Conservation (phyloP, 2,113 vertebrate genomes). For the Pyxicephalus adspersus region DNA sequence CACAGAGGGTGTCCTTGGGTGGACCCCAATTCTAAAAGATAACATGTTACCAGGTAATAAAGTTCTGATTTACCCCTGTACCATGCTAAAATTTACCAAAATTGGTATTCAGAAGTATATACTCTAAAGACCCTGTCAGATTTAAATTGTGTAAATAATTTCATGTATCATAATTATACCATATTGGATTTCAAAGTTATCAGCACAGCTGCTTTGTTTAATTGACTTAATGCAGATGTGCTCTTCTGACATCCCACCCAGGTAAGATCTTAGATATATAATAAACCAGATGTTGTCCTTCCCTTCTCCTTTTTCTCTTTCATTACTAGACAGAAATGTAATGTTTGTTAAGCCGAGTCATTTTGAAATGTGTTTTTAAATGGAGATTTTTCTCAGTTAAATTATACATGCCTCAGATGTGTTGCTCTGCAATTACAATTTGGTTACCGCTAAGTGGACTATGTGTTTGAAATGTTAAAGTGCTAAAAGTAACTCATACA, state of each 20-base stretch:
- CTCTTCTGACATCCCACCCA: not conserved
- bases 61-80: no score
- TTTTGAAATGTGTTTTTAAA: not conserved
- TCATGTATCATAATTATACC: no score
- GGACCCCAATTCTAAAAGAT: no score
- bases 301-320: not conserved
- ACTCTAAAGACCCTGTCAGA: no score
- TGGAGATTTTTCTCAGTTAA: not conserved
- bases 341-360: not conserved
- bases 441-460: not conserved
- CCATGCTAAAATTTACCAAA: no score
- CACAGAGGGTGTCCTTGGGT: no score
- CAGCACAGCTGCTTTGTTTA: slow-evolving; percentile 2
- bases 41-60: no score
- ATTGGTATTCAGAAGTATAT: no score
- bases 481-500: no score
- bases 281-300: slow-evolving; percentile 11
- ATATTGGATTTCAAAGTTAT: no score
- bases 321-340: not conserved
- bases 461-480: no score
- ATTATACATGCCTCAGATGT: not conserved
- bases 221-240: not conserved
- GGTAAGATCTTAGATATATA: not conserved
- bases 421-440: not conserved
- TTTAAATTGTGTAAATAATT: no score